Base-by-base conservation (phyloP, 1,140 invertebrate species). In the Megalonaias nervosa region DNA sequence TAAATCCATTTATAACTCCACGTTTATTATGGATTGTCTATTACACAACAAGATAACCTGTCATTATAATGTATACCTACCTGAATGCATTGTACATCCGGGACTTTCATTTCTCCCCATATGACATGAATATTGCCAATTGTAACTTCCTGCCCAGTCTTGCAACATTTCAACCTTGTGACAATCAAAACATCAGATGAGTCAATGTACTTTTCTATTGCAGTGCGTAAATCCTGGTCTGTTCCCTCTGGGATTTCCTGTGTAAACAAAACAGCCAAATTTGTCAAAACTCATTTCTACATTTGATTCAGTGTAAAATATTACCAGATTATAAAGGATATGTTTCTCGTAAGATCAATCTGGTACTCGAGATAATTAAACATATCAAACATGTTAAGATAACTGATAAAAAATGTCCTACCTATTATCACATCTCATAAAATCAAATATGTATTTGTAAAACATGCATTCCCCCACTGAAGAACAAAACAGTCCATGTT, bases 41-140 rank as follows among this genome's bases (percentile, higher is more conserved):
- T 62, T 6, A 14, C 5, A 62, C 60, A 12, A 12, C 6, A 71
- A 38, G 26, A 19, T 4, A 16, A 67, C 21, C 23, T 68, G 13
- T 55, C 13, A 13, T 38, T 15, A 68, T 31, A 65, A 31, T 38
- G 56, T 31, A n/a, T n/a, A 56, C 80, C 73, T 65, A 87, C 86
- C 80, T 87, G 81, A 17, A 86, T 71, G 80, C 86, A 87, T 76
- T 87, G 86, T 15, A 79, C 64, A 69, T 87, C 83, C 60, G 82
- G 83, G 15, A 76, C 23, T 73, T 82, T 66, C 67, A 84, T 80
- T 58, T 79, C 21, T n/a, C 75, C 83, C 76, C 79, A 87, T 13
- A 73, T 66, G 59, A 87, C 77, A 72, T 87, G 86, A 23, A 86
- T 74, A 74, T 87, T 87, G 16, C 81, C 86, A 59, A 86, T 65